Base-by-base conservation (phyloP, 2,797 vertebrate genomes). In the Xerus rutilus region DNA sequence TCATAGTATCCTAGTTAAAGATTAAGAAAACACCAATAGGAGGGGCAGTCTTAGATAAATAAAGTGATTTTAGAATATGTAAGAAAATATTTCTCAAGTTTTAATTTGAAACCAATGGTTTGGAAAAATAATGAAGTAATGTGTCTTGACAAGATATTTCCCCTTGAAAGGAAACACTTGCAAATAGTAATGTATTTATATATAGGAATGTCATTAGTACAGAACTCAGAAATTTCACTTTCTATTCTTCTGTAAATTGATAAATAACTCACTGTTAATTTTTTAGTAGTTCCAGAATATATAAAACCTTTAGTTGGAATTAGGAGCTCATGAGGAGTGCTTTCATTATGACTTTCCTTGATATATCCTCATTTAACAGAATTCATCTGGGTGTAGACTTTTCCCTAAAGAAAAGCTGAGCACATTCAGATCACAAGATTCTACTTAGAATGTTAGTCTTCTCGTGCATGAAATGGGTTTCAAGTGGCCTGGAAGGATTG, bases 31-130 rank as follows among this genome's bases (percentile, higher is more conserved):
- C 84, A 54, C 13, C 39, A 70, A 70, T 12, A 72, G 30, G 84
- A 94, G 45, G 32, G 45, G 64, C 10, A 76, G 43, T 70, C 52
- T 64, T 81, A 45, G 20, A 77, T 74, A 89, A 91, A 74, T 73
- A 81, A 21, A 85, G 65, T 11, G 5, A 32, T 74, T 88, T 91
- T 69, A 88, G 78, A 83, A 82, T 45, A 67, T 59, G 12, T 39
- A 35, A 20, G 57, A 54, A 69, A 52, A 57, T 79, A 81, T 45
- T 85, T 91, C 25, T 57, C 35, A 91, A 79, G 21, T 86, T 45
- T 95, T 86, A 73, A 81, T 64, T 57, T 88, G 78, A 91, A 93
- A 91, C 15, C 86, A 76, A 73, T 21, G 49, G 23, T 47, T 82
- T 87, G 35, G 82, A 77, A 91, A 91, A 70, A 15, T 28, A 86